Conservation (phyloP, 2,113 vertebrate species). For the Agelaius phoeniceus region DNA sequence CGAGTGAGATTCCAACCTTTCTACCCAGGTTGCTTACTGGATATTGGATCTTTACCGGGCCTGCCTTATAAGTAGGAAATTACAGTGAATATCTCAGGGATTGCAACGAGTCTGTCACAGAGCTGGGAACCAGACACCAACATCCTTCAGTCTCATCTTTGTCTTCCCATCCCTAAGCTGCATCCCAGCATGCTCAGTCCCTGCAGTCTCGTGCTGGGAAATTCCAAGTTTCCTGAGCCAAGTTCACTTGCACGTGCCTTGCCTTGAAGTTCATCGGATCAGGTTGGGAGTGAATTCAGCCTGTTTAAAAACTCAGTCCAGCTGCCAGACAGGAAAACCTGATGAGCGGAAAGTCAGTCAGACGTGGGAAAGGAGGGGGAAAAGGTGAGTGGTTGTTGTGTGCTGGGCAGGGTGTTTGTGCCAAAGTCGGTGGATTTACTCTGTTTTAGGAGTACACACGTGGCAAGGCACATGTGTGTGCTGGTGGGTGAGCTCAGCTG, state of each 20-base stretch:
- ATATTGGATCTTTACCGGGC: not conserved
- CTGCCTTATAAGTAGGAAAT: not conserved
- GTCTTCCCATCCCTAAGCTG: not conserved
- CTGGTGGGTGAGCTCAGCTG: not conserved
- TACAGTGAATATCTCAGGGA: not conserved
- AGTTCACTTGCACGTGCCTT: not conserved
- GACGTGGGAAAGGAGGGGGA: not conserved
- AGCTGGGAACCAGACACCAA: not conserved
- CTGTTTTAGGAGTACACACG: accelerated
- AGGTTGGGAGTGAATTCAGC: not conserved
- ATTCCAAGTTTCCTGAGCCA: not conserved
- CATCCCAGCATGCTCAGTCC: not conserved
- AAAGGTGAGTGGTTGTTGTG: not conserved
- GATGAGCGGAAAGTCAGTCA: not conserved
- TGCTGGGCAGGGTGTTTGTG: not conserved
- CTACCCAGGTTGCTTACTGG: not conserved
- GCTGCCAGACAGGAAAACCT: constrained; percentile 30
- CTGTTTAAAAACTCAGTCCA: not conserved
- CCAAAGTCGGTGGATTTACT: not conserved
- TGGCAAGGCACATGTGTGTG: not conserved
- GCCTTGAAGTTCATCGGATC: not conserved
- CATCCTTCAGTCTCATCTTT: not conserved
- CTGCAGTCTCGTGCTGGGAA: not conserved
- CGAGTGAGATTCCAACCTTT: not conserved
- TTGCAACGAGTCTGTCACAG: not conserved